phyloP scores from a whole-genome alignment of 1,140 invertebrate genomes.

The Protaetia brevitarsis region DNA sequence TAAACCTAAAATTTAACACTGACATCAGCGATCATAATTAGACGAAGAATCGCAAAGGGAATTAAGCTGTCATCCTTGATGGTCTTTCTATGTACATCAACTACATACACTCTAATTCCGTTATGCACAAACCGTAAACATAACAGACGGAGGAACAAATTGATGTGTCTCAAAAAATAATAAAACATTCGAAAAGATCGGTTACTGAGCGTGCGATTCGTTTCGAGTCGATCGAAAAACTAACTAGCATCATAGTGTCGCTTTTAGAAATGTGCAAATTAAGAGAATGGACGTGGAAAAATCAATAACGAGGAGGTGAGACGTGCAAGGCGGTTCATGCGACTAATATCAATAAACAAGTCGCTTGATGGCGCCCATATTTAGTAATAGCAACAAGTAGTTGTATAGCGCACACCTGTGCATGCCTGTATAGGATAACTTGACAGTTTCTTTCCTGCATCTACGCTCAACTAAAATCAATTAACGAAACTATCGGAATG shows the following conservation, averaged over 20 bases:
- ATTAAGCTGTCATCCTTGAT: too few relatives aligned
- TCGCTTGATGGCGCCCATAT: conserved; percentile 25
- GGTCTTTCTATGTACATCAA: too few relatives aligned
- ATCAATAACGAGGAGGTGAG: conserved; percentile 15
- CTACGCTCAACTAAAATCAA: conserved; percentile 13
- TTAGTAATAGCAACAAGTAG: conserved; percentile 20
- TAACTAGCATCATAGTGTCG: not conserved
- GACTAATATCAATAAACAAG: conserved; percentile 22
- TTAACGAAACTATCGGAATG: not conserved
- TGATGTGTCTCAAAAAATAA: not conserved
- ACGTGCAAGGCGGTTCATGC: not conserved
- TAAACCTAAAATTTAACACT: too few relatives aligned
- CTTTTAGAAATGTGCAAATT: conserved; percentile 25
- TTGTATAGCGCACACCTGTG: not conserved
- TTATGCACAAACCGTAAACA: not conserved
- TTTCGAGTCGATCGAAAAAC: conserved; percentile 1
- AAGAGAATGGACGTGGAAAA: conserved; percentile 12
- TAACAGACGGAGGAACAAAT: not conserved
- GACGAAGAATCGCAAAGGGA: too few relatives aligned
- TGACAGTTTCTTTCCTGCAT: not conserved
- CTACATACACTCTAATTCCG: not conserved
- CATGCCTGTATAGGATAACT: not conserved
- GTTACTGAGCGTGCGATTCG: not conserved
- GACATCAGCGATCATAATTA: too few relatives aligned
- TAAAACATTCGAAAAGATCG: not conserved